Evolutionary conservation across 2,113 vertebrate genomes (phyloP), one percentile per base, ranked within the genome.

Genomic region (Aix galericulata): DNA sequence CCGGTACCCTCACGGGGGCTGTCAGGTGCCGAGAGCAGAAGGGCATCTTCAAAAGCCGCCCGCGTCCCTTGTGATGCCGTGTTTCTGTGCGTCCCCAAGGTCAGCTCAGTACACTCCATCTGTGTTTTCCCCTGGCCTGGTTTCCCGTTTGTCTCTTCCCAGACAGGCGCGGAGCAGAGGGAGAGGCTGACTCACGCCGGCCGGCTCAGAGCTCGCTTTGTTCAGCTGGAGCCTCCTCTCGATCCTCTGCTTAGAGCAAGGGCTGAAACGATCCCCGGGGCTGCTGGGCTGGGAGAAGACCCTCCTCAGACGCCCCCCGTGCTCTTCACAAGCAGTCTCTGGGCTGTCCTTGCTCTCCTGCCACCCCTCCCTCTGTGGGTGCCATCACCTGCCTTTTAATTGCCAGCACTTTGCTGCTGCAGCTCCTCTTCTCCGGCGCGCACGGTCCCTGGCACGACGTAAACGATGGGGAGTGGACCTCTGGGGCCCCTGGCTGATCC

Each of bases 121-220:
- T 94, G 91, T 95, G 91, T 95, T 96, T 92, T 94, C 86, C 90
- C 93, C 83, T 92, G 91, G 95, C 94, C 93, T 67, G 59, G 64
- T 88, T 96, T 95, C 92, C 84, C 79, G 3, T 29, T 44, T 1
- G 56, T 50, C 50, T 81, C 53, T 92, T 56, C 78, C 78, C 40
- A 60, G 76, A 53, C 93, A 77, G 94, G 75, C 48, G 16, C 3
- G 20, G 58, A 85, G 89, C 87, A 13, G 69, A 84, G 91, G 89
- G 64, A 92, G 84, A 20, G 32, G 82, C 36, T 94, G 96, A 96
- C 92, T 96, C 95, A 91, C 55, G 6, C 26, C 91, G 17, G 50
- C 55, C 20, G 8, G 26, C 93, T 97, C 88, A 72, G 89, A 94
- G 93, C 95, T 91, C 5, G 66, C 96, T 95, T 93, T 97, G 93